A percentile compares a stretch with the other conserved stretches of the same genome.
Evolutionary conservation across 2,888 invertebrate genomes (phyloP).

Genomic region (Athalia rosae): DNA sequence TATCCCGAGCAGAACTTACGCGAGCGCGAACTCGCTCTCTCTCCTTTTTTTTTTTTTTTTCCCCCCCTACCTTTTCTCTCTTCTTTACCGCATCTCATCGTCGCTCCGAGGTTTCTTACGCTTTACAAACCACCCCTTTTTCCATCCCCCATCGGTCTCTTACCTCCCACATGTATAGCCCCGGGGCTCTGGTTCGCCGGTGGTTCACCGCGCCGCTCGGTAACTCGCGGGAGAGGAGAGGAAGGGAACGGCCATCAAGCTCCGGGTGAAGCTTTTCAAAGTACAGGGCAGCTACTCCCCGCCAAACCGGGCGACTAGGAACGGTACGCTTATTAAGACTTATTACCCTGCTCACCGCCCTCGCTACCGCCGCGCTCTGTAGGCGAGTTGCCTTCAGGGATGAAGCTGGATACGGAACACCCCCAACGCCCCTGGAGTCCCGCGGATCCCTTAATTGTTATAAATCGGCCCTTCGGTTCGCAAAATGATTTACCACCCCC

Average conservation of each 20-base stretch:
- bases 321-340: conserved; percentile 42
- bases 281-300: background rate
- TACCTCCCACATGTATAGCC: conserved; percentile 15
- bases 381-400: conserved; percentile 47
- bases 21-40: conserved; percentile 32
- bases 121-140: background rate
- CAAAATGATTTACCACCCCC: conserved; percentile 68
- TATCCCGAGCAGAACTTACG: conserved; percentile 39
- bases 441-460: conserved; percentile 67
- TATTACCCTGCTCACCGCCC: conserved; percentile 38
- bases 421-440: conserved; percentile 40
- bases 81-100: background rate
- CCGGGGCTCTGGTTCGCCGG: conserved; percentile 7
- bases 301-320: conserved; percentile 14
- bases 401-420: background rate
- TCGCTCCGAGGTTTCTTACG: background rate
- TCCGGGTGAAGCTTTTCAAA: conserved; percentile 32
- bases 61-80: background rate
- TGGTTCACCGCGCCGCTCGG: conserved; percentile 10
- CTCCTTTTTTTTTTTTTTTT: no score
- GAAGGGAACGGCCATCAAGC: conserved; percentile 7
- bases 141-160: background rate
- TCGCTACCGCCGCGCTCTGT: background rate
- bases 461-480: conserved; percentile 70
- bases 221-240: background rate